phyloP scores from a whole-genome alignment of 2,797 vertebrate species.

The Lepus oiostolus region DNA sequence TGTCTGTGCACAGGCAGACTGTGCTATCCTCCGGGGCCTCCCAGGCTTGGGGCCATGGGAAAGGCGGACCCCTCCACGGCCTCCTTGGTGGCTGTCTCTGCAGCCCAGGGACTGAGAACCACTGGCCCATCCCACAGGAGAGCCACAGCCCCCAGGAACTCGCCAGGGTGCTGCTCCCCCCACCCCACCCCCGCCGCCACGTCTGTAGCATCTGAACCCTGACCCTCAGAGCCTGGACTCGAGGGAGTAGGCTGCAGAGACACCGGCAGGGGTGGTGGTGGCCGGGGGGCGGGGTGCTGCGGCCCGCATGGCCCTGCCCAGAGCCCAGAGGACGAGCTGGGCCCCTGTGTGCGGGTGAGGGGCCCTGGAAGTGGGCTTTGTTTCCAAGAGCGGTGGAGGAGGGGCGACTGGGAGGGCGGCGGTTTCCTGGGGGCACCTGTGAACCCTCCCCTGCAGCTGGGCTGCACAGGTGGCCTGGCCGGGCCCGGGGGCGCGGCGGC shows the following conservation, averaged over 20 bases:
- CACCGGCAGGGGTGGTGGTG: rapidly evolving
- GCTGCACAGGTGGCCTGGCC: slow-evolving; percentile 71
- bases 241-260: too few relatives aligned
- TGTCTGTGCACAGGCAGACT: neutral
- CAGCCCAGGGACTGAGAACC: rapidly evolving
- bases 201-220: neutral
- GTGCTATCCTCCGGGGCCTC: neutral
- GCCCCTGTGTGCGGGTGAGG: neutral
- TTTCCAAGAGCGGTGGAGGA: slow-evolving; percentile 42
- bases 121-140: rapidly evolving
- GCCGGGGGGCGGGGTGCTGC: neutral
- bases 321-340: neutral
- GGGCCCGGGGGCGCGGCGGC: too few relatives aligned
- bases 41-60: rapidly evolving
- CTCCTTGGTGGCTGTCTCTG: too few relatives aligned
- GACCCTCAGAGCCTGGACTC: neutral
- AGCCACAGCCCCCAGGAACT: neutral
- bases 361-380: neutral
- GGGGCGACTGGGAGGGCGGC: neutral
- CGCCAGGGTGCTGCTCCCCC: neutral
- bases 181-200: neutral
- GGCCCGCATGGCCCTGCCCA: neutral
- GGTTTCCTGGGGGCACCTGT: slow-evolving; percentile 1
- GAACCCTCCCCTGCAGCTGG: slow-evolving; percentile 73
- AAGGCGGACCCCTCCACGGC: too few relatives aligned